Conservation (phyloP, 2,113 vertebrate genomes). For the Sceloporus tristichus region DNA sequence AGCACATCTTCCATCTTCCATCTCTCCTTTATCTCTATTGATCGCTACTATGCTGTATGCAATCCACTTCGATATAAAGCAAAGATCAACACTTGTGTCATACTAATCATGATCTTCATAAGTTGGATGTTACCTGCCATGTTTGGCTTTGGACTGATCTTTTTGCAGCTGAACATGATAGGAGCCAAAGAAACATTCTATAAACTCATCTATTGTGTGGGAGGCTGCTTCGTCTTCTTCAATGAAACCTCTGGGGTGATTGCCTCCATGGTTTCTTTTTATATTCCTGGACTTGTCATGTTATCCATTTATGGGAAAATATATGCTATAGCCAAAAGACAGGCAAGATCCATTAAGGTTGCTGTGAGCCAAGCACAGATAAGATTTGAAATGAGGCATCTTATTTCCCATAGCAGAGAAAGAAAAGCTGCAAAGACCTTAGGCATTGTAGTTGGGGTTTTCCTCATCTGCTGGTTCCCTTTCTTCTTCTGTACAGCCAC, state of each 20-base stretch:
- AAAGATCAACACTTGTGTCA: slow-evolving; percentile 75
- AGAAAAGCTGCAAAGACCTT: slow-evolving; percentile 84
- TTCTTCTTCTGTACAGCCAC: slow-evolving; percentile 83
- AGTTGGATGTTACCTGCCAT: slow-evolving; percentile 81
- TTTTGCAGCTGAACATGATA: slow-evolving; percentile 81
- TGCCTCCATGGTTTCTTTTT: slow-evolving; percentile 81
- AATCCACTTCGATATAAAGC: slow-evolving; percentile 82
- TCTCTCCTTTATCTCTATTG: slow-evolving; percentile 84
- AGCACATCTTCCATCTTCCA: slow-evolving; percentile 85
- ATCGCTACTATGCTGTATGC: slow-evolving; percentile 83
- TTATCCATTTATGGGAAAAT: slow-evolving; percentile 83
- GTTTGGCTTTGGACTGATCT: slow-evolving; percentile 84
- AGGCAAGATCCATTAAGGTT: slow-evolving; percentile 78
- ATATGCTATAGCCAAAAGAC: slow-evolving; percentile 78
- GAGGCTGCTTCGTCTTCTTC: slow-evolving; percentile 81
- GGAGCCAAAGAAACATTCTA: slow-evolving; percentile 78
- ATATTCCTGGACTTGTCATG: slow-evolving; percentile 83
- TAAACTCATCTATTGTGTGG: slow-evolving; percentile 69
- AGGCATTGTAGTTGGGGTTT: slow-evolving; percentile 82
- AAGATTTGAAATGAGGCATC: slow-evolving; percentile 60
- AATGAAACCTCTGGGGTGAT: slow-evolving; percentile 77
- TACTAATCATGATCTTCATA: slow-evolving; percentile 78
- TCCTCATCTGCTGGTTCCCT: slow-evolving; percentile 85
- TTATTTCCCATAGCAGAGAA: slow-evolving; percentile 72
- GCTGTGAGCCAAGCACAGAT: slow-evolving; percentile 60